Evolutionary conservation across 2,797 vertebrate species (phyloP).

Genomic region (Tragelaphus oryx): DNA sequence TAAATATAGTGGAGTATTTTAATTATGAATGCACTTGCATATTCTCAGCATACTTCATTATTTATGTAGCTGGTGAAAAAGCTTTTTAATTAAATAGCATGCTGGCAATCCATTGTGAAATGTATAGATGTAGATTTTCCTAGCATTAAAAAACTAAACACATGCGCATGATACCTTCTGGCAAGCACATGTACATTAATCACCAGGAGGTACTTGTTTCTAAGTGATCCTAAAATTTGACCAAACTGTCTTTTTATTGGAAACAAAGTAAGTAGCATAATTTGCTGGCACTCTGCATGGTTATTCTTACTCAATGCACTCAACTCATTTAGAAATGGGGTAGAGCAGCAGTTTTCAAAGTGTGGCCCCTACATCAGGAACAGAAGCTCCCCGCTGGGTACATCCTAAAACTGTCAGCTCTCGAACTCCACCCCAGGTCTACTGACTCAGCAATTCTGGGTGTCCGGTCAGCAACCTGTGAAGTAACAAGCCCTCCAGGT

Average conservation of each 20-base stretch:
- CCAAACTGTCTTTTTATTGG: background rate
- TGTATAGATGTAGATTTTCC: constrained; percentile 57
- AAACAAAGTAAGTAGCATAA: background rate
- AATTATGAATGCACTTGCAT: constrained; percentile 74
- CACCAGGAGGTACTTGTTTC: background rate
- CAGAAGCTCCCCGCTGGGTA: background rate
- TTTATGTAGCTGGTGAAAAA: constrained; percentile 71
- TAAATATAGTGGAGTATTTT: constrained; percentile 68
- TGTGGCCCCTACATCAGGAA: background rate
- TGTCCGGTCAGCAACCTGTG: background rate
- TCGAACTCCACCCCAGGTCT: background rate
- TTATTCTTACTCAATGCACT: background rate
- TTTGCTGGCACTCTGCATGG: background rate
- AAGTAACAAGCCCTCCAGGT: background rate
- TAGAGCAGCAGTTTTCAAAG: background rate
- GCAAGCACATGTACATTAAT: background rate
- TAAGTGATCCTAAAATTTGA: constrained; percentile 33
- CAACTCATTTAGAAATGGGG: background rate
- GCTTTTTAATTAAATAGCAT: constrained; percentile 75
- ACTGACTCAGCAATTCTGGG: background rate
- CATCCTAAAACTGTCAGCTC: background rate
- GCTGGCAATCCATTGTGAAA: constrained; percentile 72
- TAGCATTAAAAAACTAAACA: constrained; percentile 38
- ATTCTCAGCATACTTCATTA: constrained; percentile 74
- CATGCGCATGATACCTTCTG: background rate